A percentile compares a stretch with the other conserved stretches of the same genome.
phyloP scores from a whole-genome alignment of 1,140 invertebrate genomes.

The Drosophila ironensis region DNA sequence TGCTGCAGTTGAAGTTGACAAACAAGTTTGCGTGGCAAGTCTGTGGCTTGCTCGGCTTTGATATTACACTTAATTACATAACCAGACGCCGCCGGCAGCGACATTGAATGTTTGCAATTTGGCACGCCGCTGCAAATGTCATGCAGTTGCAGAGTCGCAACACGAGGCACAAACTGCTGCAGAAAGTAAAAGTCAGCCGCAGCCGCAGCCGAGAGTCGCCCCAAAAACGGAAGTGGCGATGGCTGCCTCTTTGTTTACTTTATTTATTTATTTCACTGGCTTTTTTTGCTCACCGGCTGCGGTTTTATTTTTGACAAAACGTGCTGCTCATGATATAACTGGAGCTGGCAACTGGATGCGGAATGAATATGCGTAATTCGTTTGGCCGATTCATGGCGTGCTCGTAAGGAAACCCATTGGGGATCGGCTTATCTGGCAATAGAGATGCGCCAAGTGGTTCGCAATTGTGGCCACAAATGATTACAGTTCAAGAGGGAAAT shows the following conservation, averaged over 20 bases:
- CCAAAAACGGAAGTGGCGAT: constrained; percentile 62
- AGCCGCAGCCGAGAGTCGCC: constrained; percentile 10
- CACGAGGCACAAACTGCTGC: constrained; percentile 25
- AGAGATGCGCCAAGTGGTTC: constrained; percentile 23
- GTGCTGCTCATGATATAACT: constrained; percentile 49
- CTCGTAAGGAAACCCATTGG: constrained; percentile 37
- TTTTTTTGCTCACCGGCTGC: constrained; percentile 1
- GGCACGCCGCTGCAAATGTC: constrained; percentile 66
- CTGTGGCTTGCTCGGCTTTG: background rate
- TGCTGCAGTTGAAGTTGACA: constrained; percentile 28
- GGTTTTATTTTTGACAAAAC: constrained; percentile 41
- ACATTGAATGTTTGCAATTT: constrained; percentile 71
- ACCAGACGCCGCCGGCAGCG: constrained; percentile 33
- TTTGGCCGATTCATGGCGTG: constrained; percentile 20
- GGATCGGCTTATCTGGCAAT: constrained; percentile 28
- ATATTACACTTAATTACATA: constrained; percentile 54
- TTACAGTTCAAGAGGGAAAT: too few relatives aligned
- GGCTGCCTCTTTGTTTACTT: constrained; percentile 24
- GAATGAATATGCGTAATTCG: constrained; percentile 40
- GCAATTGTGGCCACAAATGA: too few relatives aligned
- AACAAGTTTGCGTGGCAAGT: constrained; percentile 54
- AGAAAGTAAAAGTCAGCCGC: constrained; percentile 66
- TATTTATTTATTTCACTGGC: too few relatives aligned
- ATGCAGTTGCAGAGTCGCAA: constrained; percentile 28
- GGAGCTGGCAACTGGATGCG: constrained; percentile 37